These are phyloP conservation scores for Ceramica pisi DNA, from an alignment of 2,888 invertebrate species.

Conservation along the genomic window DNA sequence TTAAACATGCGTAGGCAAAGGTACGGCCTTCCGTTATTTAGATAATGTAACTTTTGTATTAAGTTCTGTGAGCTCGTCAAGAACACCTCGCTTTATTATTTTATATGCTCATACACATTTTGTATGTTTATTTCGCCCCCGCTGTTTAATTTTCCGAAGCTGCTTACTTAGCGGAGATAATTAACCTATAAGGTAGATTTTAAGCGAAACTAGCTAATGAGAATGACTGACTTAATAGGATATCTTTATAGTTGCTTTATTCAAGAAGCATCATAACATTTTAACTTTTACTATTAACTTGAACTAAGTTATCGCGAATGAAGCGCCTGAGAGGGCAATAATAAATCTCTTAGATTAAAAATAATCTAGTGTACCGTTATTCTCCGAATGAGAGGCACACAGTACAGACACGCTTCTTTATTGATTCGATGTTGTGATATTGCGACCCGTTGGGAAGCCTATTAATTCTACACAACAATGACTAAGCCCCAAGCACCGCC, in stretches of 20 bases:
- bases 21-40: constrained; percentile 74
- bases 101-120: constrained; percentile 16
- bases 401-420: constrained; percentile 78
- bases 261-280: constrained; percentile 49
- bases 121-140: constrained; percentile 29
- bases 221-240: constrained; percentile 46
- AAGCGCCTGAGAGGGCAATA: constrained; percentile 64
- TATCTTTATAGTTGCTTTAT: constrained; percentile 54
- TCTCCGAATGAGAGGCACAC: constrained; percentile 78
- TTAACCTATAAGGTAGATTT: constrained; percentile 39
- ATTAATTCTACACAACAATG: constrained; percentile 86
- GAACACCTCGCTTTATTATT: constrained; percentile 43
- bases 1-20: constrained; percentile 72
- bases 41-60: constrained; percentile 68
- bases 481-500: constrained; percentile 75
- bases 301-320: constrained; percentile 60
- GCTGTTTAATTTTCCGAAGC: constrained; percentile 40
- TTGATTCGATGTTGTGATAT: constrained; percentile 86
- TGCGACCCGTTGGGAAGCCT: constrained; percentile 80
- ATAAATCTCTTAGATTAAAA: constrained; percentile 76
- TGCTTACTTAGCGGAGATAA: constrained; percentile 30
- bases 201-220: constrained; percentile 45
- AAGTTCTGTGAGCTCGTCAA: constrained; percentile 51
- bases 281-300: constrained; percentile 57
- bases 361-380: constrained; percentile 78